A percentile compares a stretch with the other conserved stretches of the same genome.
Conservation (phyloP, 2,113 vertebrate genomes). For the Meriones unguiculatus region DNA sequence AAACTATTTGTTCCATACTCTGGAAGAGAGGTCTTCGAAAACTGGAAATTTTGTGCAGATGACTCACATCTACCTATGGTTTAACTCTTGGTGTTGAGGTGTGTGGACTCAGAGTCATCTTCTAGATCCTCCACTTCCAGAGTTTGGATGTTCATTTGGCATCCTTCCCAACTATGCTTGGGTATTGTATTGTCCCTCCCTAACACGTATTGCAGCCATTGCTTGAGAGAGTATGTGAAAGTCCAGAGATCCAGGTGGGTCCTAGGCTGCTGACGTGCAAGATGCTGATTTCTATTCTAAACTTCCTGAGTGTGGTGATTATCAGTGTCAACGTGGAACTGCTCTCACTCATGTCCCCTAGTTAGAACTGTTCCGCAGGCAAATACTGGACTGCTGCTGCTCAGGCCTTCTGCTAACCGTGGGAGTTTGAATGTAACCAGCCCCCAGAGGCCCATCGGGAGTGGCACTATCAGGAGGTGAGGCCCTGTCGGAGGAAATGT, state of each 20-base stretch:
- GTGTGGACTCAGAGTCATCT: not conserved
- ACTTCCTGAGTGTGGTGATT: not conserved
- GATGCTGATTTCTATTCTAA: not conserved
- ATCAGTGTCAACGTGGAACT: not conserved
- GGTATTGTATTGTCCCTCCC: not conserved
- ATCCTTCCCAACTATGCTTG: not conserved
- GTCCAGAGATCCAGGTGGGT: not conserved
- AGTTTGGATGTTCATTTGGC: not conserved
- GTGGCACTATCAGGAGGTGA: not conserved
- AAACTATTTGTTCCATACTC: not conserved
- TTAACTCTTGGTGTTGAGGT: not conserved
- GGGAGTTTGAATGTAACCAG: not conserved
- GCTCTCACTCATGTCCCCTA: not conserved
- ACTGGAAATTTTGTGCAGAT: not conserved
- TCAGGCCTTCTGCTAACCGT: not conserved
- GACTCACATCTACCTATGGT: not conserved
- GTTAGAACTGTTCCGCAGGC: not conserved
- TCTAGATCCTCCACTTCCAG: not conserved
- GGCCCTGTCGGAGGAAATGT: not conserved
- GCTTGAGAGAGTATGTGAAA: not conserved
- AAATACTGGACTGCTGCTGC: not conserved
- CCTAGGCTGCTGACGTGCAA: not conserved
- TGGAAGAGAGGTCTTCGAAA: slow-evolving; percentile 37
- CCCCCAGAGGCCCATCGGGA: not conserved
- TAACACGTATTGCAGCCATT: not conserved